These are phyloP conservation scores for Nyctibius grandis DNA, from an alignment of 2,797 vertebrate species.

Conservation along the genomic window DNA sequence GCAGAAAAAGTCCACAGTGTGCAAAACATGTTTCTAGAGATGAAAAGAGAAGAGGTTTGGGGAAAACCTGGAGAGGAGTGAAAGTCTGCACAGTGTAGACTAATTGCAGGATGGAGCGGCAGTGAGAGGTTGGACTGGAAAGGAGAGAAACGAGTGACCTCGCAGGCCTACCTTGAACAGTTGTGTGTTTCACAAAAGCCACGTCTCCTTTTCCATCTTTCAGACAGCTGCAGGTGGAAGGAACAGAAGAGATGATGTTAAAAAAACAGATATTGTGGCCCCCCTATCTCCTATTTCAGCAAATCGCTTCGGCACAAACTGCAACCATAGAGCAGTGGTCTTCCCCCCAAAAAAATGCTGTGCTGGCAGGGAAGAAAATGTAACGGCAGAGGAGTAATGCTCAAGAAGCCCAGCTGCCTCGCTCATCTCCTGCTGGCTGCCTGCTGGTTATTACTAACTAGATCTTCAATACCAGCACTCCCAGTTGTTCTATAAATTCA, in stretches of 20 bases:
- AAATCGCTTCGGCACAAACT: not conserved
- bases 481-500: not conserved
- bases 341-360: rapidly evolving
- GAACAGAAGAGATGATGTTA: not conserved
- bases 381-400: not conserved
- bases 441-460: not conserved
- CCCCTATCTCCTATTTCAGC: not conserved
- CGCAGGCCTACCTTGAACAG: slow-evolving; percentile 77
- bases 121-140: not conserved
- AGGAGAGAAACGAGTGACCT: not conserved
- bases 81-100: not conserved
- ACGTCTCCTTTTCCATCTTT: slow-evolving; percentile 80
- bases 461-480: not conserved
- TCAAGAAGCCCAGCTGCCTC: not conserved
- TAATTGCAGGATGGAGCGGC: not conserved
- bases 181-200: slow-evolving; percentile 87
- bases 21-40: not conserved
- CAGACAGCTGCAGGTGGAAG: slow-evolving; percentile 81
- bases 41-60: not conserved
- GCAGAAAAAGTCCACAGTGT: not conserved
- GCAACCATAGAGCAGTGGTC: not conserved
- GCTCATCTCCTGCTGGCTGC: not conserved
- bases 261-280: not conserved
- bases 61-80: not conserved
- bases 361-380: not conserved